A percentile compares a stretch with the other conserved stretches of the same genome.
Evolutionary conservation across 2,888 invertebrate species (phyloP).

Genomic region (Charanyca ferruginea): DNA sequence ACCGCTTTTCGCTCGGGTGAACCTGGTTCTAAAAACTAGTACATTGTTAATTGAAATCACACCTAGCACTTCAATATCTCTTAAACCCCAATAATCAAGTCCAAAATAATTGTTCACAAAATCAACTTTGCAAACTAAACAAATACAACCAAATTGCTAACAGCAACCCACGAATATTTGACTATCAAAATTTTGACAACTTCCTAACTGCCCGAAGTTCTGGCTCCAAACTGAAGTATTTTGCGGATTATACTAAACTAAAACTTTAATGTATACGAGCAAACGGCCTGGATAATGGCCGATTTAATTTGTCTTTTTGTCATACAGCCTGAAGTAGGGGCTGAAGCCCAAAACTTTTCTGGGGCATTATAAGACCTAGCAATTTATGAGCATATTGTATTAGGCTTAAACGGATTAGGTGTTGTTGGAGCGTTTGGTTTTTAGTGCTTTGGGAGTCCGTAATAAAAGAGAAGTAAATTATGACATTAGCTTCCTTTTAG

Average conservation of each 20-base stretch:
- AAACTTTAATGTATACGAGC: constrained; percentile 57
- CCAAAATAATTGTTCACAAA: constrained; percentile 2
- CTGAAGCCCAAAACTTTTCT: constrained; percentile 52
- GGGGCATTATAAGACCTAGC: constrained; percentile 52
- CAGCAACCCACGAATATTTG: constrained; percentile 12
- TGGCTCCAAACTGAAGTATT: constrained; percentile 49
- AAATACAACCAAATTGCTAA: constrained; percentile 26
- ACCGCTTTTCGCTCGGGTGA: too few species aligned
- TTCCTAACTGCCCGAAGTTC: constrained; percentile 31
- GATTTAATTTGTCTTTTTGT: constrained; percentile 63
- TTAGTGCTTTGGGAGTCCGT: background rate
- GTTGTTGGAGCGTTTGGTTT: background rate
- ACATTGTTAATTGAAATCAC: background rate
- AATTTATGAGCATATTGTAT: constrained; percentile 57
- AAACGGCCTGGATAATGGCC: constrained; percentile 47
- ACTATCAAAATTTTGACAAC: constrained; percentile 45
- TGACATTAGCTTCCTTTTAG: background rate
- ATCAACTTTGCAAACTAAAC: constrained; percentile 17
- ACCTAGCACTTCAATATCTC: background rate
- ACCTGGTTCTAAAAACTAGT: too few species aligned
- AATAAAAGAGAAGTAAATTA: background rate
- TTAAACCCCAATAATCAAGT: background rate
- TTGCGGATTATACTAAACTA: constrained; percentile 48
- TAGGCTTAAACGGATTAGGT: constrained; percentile 35
- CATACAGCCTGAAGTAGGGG: constrained; percentile 25